These are phyloP conservation scores for Apocheima hispidaria DNA, from an alignment of 2,888 invertebrate species.

Conservation along the genomic window DNA sequence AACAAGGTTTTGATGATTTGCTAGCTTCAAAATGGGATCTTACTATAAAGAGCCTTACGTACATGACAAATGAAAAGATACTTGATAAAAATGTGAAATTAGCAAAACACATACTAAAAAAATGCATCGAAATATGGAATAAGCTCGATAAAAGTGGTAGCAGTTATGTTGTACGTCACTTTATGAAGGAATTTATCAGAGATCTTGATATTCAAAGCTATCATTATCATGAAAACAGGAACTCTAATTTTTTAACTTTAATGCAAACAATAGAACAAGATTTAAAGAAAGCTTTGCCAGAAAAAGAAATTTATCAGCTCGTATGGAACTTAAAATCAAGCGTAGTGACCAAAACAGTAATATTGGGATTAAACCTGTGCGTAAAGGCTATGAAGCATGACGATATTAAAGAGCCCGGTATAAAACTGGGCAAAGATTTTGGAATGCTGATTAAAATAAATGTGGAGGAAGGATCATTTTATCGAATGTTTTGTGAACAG, in stretches of 20 bases:
- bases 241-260: conserved; percentile 21
- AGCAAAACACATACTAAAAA: conserved; percentile 24
- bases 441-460: conserved; percentile 20
- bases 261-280: conserved; percentile 22
- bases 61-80: conserved; percentile 21
- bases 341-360: conserved; percentile 21
- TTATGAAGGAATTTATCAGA: conserved; percentile 21
- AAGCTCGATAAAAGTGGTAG: conserved; percentile 3
- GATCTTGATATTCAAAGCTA: conserved; percentile 25
- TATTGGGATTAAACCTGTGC: conserved; percentile 5
- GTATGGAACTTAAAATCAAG: conserved; percentile 22
- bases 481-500: conserved; percentile 20
- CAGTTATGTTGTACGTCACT: conserved; percentile 26
- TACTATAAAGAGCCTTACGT: conserved; percentile 17
- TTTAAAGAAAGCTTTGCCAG: conserved; percentile 24
- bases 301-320: conserved; percentile 28
- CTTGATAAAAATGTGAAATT: conserved; percentile 20
- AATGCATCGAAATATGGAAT: conserved; percentile 29
- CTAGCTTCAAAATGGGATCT: conserved; percentile 32
- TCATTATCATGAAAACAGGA: conserved; percentile 5
- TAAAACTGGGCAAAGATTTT: conserved; percentile 22
- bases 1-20: conserved; percentile 3
- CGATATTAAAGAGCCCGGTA: conserved; percentile 12
- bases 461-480: conserved; percentile 24
- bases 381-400: neutral